A percentile compares a stretch with the other conserved stretches of the same genome.
These are phyloP conservation scores for Aldabrachelys gigantea DNA, from an alignment of 2,113 vertebrate species.

Conservation along the genomic window DNA sequence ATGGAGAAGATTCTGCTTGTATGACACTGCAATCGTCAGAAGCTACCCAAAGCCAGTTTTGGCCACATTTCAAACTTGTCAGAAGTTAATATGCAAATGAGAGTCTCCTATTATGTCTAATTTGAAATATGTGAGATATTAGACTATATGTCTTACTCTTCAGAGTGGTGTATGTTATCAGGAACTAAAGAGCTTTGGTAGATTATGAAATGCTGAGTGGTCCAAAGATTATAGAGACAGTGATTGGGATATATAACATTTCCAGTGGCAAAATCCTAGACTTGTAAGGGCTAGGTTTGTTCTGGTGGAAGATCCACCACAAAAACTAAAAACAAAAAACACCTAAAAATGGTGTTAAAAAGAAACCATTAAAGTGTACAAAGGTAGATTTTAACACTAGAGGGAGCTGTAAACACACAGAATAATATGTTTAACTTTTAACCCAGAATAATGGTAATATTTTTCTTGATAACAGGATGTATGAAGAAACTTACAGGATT, in stretches of 20 bases:
- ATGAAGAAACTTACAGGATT: neutral
- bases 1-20: neutral
- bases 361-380: neutral
- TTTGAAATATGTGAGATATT: neutral
- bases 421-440: neutral
- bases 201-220: neutral
- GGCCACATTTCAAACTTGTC: neutral
- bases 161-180: neutral
- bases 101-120: neutral
- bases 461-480: neutral
- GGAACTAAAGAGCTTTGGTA: neutral
- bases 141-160: neutral
- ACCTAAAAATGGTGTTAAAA: rapidly evolving
- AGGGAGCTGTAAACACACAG: slow-evolving; percentile 49
- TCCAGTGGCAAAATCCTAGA: neutral
- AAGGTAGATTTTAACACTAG: slow-evolving; percentile 28
- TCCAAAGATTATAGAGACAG: neutral
- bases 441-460: neutral
- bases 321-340: neutral
- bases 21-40: neutral
- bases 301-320: neutral
- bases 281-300: neutral
- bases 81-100: neutral
- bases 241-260: neutral
- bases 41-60: neutral